These are phyloP conservation scores for Parnassius orleans DNA, from an alignment of 2,888 invertebrate species.

Conservation along the genomic window DNA sequence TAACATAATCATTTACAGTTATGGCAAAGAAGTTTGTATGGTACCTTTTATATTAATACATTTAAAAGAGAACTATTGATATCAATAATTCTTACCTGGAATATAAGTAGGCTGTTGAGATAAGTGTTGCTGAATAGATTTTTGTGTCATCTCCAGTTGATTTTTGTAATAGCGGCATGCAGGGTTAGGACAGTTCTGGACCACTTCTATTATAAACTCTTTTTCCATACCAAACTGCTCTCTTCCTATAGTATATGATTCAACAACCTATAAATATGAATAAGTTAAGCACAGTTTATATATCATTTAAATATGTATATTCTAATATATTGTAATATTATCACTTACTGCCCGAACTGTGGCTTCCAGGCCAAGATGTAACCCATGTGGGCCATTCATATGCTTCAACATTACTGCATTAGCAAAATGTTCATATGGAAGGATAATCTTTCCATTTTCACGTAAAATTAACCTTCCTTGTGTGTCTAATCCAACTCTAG, in stretches of 20 bases:
- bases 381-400: constrained; percentile 93
- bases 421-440: constrained; percentile 94
- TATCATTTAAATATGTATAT: neutral
- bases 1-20: too few relatives aligned
- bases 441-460: constrained; percentile 93
- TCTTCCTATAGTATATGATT: constrained; percentile 91
- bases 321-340: neutral
- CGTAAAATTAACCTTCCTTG: constrained; percentile 91
- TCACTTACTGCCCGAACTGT: constrained; percentile 89
- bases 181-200: constrained; percentile 93
- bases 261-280: constrained; percentile 82
- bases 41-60: too few relatives aligned
- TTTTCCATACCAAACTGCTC: constrained; percentile 94
- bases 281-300: neutral
- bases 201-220: constrained; percentile 93
- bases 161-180: constrained; percentile 93
- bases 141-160: constrained; percentile 87
- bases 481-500: constrained; percentile 90
- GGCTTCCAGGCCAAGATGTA: constrained; percentile 91
- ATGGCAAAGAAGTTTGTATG: too few relatives aligned
- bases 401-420: constrained; percentile 95
- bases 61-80: too few relatives aligned
- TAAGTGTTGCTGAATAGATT: constrained; percentile 85
- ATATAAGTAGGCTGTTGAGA: constrained; percentile 80
- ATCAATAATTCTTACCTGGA: constrained; percentile 53